Evolutionary conservation across 2,113 vertebrate genomes (phyloP).

Genomic region (Pseudopodoces humilis): DNA sequence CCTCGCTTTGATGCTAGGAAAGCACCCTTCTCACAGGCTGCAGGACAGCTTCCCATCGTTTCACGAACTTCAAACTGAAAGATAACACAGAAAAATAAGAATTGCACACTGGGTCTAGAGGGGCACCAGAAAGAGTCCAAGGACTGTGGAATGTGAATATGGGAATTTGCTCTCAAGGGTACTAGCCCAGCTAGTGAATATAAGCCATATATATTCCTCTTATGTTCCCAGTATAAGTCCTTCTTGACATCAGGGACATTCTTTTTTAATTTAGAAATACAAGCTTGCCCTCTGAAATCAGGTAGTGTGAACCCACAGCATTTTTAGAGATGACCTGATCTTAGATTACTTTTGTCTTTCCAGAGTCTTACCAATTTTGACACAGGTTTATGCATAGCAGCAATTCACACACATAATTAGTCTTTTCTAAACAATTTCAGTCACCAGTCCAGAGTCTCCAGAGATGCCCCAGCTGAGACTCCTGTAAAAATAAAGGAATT

Average conservation of each 20-base stretch:
- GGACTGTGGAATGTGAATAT: neutral
- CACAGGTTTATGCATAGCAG: neutral
- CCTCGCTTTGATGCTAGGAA: neutral
- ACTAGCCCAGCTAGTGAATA: neutral
- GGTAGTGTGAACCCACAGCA: neutral
- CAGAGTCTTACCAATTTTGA: neutral
- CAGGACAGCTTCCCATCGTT: neutral
- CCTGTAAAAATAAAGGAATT: neutral
- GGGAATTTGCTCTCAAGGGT: neutral
- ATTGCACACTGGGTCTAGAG: neutral
- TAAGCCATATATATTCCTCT: neutral
- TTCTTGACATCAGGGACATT: neutral
- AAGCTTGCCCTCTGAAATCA: neutral
- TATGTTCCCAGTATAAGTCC: neutral
- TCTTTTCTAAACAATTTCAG: neutral
- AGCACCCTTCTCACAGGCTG: neutral
- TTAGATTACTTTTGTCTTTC: neutral
- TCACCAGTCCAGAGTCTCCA: neutral
- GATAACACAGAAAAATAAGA: neutral
- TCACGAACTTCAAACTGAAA: neutral
- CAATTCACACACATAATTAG: rapidly evolving
- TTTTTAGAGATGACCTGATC: neutral
- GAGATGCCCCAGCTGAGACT: neutral
- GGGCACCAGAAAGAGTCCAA: neutral
- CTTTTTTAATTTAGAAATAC: neutral